Evolutionary conservation across 2,888 invertebrate species (phyloP).

Genomic region (Leptinotarsa juncta): DNA sequence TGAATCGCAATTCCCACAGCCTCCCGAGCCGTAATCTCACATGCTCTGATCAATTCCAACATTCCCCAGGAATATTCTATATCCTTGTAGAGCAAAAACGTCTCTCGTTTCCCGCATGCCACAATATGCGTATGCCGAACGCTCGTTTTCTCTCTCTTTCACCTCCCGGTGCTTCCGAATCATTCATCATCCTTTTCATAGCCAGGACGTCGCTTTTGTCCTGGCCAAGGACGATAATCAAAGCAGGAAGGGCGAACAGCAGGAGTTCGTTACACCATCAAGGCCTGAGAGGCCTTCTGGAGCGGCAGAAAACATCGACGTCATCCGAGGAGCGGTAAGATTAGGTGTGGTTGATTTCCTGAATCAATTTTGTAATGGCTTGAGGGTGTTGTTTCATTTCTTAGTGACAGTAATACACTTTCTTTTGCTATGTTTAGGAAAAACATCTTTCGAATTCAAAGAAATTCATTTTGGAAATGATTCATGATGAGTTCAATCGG

Average conservation of each 20-base stretch:
- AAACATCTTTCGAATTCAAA: too few species aligned
- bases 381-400: not conserved
- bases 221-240: slow-evolving; percentile 53
- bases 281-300: slow-evolving; percentile 7
- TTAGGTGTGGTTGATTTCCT: not conserved
- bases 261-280: slow-evolving; percentile 42
- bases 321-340: not conserved
- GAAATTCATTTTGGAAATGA: too few species aligned
- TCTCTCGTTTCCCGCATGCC: not conserved
- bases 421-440: too few species aligned
- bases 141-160: slow-evolving; percentile 5
- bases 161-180: slow-evolving; percentile 23
- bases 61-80: slow-evolving; percentile 5
- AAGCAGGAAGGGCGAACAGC: slow-evolving; percentile 44
- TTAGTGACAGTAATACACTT: too few species aligned
- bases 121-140: slow-evolving; percentile 13
- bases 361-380: not conserved
- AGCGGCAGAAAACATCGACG: not conserved
- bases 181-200: slow-evolving; percentile 56
- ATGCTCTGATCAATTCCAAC: slow-evolving; percentile 12
- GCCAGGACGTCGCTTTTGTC: slow-evolving; percentile 48
- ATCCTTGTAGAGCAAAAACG: slow-evolving; percentile 8
- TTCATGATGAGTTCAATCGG: too few species aligned
- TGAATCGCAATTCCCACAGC: slow-evolving; percentile 5
- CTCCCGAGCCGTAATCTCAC: not conserved